These are phyloP conservation scores for Eristalis tenax DNA, from an alignment of 2,888 invertebrate species.

Conservation along the genomic window DNA sequence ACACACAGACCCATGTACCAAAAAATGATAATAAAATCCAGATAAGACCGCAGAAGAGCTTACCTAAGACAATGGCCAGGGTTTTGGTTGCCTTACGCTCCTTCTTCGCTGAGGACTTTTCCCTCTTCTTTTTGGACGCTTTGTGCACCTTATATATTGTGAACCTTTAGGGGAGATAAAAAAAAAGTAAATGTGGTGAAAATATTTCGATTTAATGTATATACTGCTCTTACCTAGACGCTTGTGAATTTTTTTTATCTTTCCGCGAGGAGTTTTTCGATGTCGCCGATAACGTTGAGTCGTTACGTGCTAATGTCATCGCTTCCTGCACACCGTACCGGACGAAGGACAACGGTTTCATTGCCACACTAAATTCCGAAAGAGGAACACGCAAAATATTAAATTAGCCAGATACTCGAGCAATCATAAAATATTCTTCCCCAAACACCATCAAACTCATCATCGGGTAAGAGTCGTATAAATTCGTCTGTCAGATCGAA, in stretches of 20 bases:
- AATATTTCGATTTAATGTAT: background rate
- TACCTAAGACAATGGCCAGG: constrained; percentile 98
- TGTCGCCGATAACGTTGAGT: constrained; percentile 84
- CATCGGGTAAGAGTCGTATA: background rate
- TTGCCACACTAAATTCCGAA: constrained; percentile 82
- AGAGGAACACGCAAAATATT: constrained; percentile 31
- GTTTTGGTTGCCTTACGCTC: constrained; percentile 99
- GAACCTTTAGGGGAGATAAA: constrained; percentile 83
- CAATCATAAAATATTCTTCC: background rate
- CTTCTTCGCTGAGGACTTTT: constrained; percentile 95
- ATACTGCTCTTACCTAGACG: constrained; percentile 79
- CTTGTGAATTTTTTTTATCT: constrained; percentile 82
- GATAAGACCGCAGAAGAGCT: constrained; percentile 77
- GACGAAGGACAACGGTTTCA: constrained; percentile 84
- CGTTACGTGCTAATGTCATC: constrained; percentile 81
- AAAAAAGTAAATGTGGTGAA: background rate
- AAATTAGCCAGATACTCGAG: constrained; percentile 9
- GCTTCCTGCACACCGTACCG: constrained; percentile 81
- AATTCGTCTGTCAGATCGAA: background rate
- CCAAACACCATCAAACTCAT: background rate
- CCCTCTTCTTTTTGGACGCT: constrained; percentile 96
- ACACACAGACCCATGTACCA: too few species aligned
- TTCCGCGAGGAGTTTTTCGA: constrained; percentile 81
- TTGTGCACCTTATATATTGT: constrained; percentile 97
- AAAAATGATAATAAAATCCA: constrained; percentile 13